A percentile compares a stretch with the other conserved stretches of the same genome.
Evolutionary conservation across 2,797 vertebrate genomes (phyloP).

Genomic region (Sitta carolinensis): DNA sequence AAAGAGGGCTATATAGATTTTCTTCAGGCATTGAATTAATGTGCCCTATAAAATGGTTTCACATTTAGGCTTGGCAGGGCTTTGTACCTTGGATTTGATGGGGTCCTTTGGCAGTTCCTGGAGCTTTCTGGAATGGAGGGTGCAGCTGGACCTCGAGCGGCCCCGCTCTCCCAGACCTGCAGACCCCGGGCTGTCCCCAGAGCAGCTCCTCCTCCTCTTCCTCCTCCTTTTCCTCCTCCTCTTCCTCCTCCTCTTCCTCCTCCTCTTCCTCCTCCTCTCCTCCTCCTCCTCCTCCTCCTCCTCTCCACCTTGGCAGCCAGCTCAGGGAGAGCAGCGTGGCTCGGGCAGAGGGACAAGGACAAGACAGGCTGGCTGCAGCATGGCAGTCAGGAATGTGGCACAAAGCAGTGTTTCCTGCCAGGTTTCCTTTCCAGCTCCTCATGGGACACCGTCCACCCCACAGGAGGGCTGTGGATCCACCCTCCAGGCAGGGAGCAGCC

Average conservation of each 20-base stretch:
- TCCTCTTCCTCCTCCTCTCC: not conserved
- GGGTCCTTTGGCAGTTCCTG: not conserved
- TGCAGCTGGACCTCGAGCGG: not conserved
- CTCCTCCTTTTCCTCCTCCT: not conserved
- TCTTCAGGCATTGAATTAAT: constrained; percentile 71
- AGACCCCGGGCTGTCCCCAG: fast-evolving
- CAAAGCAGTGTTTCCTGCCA: fast-evolving
- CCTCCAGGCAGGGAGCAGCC: not conserved
- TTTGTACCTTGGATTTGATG: not conserved
- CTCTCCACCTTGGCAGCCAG: not conserved
- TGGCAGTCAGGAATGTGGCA: fast-evolving
- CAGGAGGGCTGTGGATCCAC: not conserved
- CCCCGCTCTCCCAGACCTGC: fast-evolving
- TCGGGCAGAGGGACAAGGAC: fast-evolving
- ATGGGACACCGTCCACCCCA: fast-evolving
- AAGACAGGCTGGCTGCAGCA: not conserved
- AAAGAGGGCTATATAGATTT: constrained; percentile 72
- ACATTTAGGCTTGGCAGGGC: constrained; percentile 67
- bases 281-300: not conserved
- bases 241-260: not conserved
- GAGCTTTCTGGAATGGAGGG: not conserved
- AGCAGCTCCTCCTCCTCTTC: not conserved
- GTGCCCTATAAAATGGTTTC: constrained; percentile 66
- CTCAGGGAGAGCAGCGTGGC: not conserved
- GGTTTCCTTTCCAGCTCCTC: fast-evolving